phyloP scores from a whole-genome alignment of 2,797 vertebrate genomes.

The Arremon aurantiirostris region DNA sequence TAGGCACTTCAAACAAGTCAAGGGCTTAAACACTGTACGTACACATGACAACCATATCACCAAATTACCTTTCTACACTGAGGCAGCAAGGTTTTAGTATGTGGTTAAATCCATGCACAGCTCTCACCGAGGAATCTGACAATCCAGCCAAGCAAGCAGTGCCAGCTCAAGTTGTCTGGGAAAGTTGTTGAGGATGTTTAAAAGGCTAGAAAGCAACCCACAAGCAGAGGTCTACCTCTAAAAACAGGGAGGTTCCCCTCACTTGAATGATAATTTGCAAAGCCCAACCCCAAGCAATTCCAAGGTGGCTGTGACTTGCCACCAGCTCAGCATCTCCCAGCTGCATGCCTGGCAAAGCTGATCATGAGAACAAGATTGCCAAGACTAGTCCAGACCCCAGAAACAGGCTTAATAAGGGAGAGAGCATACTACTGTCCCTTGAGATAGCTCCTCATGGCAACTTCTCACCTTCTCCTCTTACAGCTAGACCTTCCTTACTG shows the following conservation, averaged over 20 bases:
- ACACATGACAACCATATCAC: not conserved
- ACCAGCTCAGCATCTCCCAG: not conserved
- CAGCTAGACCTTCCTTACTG: not conserved
- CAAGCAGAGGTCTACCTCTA: not conserved
- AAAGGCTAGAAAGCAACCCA: not conserved
- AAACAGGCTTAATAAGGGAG: not conserved
- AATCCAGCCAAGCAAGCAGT: not conserved
- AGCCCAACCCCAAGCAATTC: not conserved
- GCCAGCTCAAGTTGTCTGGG: not conserved
- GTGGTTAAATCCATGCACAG: not conserved
- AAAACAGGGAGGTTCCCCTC: not conserved
- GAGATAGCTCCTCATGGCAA: not conserved
- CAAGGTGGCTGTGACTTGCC: not conserved
- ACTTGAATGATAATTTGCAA: not conserved
- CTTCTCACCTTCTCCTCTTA: not conserved
- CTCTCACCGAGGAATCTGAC: not conserved
- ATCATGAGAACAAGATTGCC: not conserved
- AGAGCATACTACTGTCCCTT: not conserved
- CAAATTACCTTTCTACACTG: not conserved
- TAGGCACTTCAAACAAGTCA: not conserved
- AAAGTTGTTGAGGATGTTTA: not conserved
- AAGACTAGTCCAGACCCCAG: not conserved
- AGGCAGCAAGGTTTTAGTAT: not conserved
- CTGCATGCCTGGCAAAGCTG: not conserved
- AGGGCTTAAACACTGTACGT: not conserved